These are phyloP conservation scores for Alauda arvensis DNA, from an alignment of 2,797 vertebrate genomes.

Conservation along the genomic window DNA sequence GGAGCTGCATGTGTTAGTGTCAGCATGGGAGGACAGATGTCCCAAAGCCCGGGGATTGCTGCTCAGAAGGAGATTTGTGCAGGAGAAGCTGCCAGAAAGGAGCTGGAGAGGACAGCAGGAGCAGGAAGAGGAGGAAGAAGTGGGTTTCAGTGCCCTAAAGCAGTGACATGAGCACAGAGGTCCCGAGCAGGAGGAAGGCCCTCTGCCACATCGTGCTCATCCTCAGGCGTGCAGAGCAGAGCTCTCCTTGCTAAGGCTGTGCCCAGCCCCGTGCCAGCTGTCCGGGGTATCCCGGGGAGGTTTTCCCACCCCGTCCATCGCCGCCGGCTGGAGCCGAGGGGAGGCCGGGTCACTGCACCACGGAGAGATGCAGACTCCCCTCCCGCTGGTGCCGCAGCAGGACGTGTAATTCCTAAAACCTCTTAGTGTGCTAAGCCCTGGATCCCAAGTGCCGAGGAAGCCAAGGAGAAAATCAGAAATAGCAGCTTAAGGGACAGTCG, in stretches of 20 bases:
- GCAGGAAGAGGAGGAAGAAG: neutral
- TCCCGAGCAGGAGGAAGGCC: neutral
- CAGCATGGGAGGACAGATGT: neutral
- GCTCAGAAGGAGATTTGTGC: neutral
- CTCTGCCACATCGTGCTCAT: fast-evolving
- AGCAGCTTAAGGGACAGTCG: neutral
- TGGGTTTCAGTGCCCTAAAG: neutral
- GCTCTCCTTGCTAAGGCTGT: neutral
- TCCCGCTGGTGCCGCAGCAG: neutral
- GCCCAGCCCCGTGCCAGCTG: neutral
- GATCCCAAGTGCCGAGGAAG: constrained; percentile 22
- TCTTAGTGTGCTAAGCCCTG: constrained; percentile 33
- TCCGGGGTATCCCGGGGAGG: neutral
- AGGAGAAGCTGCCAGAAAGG: neutral
- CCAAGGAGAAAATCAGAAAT: constrained; percentile 33
- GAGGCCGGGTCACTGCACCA: fast-evolving
- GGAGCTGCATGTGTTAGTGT: neutral
- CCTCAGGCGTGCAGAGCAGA: neutral
- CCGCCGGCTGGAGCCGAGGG: fast-evolving
- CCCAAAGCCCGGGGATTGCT: fast-evolving
- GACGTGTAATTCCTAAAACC: constrained; percentile 30
- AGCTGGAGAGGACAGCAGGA: neutral
- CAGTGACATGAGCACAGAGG: neutral
- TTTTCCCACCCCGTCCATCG: neutral
- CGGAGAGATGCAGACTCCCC: neutral